Evolutionary conservation across 2,888 invertebrate genomes (phyloP).

Genomic region (Erebia palarica): DNA sequence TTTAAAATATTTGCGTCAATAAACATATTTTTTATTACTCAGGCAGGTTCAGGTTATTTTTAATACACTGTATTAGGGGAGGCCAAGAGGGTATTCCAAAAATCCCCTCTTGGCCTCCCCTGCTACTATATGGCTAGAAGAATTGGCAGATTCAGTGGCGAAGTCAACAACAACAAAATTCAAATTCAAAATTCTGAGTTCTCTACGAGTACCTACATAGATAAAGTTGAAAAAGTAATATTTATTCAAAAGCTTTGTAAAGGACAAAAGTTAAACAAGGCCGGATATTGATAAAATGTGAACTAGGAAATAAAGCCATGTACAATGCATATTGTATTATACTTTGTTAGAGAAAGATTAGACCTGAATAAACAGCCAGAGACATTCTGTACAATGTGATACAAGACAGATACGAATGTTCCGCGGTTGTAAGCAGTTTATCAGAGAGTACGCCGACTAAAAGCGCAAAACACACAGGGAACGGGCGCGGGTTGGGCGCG

Average conservation of each 20-base stretch:
- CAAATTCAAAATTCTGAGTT: too few species aligned
- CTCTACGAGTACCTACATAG: not conserved
- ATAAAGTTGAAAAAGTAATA: not conserved
- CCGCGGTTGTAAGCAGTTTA: conserved; percentile 32
- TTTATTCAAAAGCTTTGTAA: not conserved
- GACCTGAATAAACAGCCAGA: conserved; percentile 20
- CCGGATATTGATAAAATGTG: conserved; percentile 4
- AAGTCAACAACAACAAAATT: too few species aligned
- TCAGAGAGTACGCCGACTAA: conserved; percentile 35
- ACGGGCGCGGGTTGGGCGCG: too few species aligned
- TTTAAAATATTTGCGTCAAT: too few species aligned
- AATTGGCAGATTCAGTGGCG: too few species aligned
- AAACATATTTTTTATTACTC: too few species aligned
- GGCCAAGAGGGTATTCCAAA: too few species aligned
- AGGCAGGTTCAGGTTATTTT: too few species aligned
- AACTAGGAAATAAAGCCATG: conserved; percentile 4
- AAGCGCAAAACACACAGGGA: too few species aligned
- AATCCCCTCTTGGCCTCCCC: too few species aligned
- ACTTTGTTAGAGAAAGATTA: conserved; percentile 23
- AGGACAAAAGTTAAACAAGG: not conserved
- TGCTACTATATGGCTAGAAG: too few species aligned
- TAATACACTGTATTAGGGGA: too few species aligned
- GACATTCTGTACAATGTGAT: conserved; percentile 31
- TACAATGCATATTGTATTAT: conserved; percentile 13
- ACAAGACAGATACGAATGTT: conserved; percentile 33